Conservation (phyloP, 2,113 vertebrate genomes). For the Campylomormyrus tamandua region DNA sequence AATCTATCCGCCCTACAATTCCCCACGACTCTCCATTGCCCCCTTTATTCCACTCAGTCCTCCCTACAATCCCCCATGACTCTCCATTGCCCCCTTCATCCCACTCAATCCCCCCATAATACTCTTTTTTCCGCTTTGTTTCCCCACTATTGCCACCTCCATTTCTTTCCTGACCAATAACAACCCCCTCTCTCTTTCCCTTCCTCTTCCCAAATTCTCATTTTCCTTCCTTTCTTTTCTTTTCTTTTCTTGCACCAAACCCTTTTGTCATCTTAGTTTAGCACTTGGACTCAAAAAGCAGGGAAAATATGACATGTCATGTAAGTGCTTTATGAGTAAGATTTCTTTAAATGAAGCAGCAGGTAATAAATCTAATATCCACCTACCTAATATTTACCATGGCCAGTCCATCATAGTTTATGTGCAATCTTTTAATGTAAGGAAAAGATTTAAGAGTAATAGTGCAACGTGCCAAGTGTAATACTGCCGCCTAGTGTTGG, state of each 20-base stretch:
- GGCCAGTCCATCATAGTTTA: conserved; percentile 5
- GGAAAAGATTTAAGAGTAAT: background rate
- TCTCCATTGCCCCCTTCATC: too few relatives aligned
- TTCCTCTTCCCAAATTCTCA: background rate
- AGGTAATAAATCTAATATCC: conserved; percentile 11
- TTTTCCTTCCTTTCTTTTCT: background rate
- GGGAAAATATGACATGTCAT: background rate
- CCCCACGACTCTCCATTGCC: too few relatives aligned
- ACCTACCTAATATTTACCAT: conserved; percentile 15
- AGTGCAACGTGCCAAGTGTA: conserved; percentile 6
- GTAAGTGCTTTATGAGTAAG: conserved; percentile 4
- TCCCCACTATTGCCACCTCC: background rate
- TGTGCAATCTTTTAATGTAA: background rate
- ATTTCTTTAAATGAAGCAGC: conserved; percentile 1
- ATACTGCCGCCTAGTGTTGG: conserved; percentile 29
- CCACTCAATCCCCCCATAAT: background rate
- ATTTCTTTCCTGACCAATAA: background rate
- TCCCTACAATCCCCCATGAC: too few relatives aligned
- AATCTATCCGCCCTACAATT: too few relatives aligned
- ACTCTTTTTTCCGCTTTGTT: background rate
- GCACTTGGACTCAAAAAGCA: background rate
- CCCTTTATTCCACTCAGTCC: background rate
- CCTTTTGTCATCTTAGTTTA: background rate
- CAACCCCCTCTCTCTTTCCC: background rate
- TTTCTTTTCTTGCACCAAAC: background rate